These are phyloP conservation scores for Zosterops japonicus DNA, from an alignment of 2,113 vertebrate species.

Conservation along the genomic window DNA sequence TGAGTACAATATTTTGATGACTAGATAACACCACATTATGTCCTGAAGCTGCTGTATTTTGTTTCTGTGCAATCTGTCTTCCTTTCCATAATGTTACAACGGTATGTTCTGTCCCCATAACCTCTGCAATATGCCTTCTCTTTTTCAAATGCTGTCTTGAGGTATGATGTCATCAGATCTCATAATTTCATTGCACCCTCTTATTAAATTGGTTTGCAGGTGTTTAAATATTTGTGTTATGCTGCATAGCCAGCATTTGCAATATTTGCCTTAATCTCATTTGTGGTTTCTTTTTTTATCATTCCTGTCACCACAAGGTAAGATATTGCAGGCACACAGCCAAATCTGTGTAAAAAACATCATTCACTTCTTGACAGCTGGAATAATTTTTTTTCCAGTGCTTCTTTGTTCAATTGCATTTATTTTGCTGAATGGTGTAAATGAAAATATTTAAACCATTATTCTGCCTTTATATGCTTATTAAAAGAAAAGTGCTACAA, in stretches of 20 bases:
- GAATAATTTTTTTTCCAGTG: constrained; percentile 19
- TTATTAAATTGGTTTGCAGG: constrained; percentile 10
- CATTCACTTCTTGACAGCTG: constrained; percentile 45
- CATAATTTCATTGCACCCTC: neutral
- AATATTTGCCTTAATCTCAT: constrained; percentile 54
- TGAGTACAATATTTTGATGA: constrained; percentile 37
- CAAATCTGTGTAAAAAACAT: constrained; percentile 43
- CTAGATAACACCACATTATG: neutral
- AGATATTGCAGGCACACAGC: constrained; percentile 40
- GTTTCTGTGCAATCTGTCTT: constrained; percentile 52
- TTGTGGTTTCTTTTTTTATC: constrained; percentile 20
- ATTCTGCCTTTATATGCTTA: constrained; percentile 24
- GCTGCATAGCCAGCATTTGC: constrained; percentile 26
- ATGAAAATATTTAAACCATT: constrained; percentile 41
- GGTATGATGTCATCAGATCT: constrained; percentile 13
- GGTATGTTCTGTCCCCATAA: neutral
- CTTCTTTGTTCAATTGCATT: constrained; percentile 31
- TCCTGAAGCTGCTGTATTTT: constrained; percentile 2
- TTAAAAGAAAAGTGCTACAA: neutral
- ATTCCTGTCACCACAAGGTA: constrained; percentile 45
- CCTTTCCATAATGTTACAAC: neutral
- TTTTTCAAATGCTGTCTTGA: constrained; percentile 3
- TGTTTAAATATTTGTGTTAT: constrained; percentile 41
- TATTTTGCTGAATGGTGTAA: constrained; percentile 34
- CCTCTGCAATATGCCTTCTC: constrained; percentile 19